Evolutionary conservation across 2,797 vertebrate genomes (phyloP).

Genomic region (Salarias fasciatus): DNA sequence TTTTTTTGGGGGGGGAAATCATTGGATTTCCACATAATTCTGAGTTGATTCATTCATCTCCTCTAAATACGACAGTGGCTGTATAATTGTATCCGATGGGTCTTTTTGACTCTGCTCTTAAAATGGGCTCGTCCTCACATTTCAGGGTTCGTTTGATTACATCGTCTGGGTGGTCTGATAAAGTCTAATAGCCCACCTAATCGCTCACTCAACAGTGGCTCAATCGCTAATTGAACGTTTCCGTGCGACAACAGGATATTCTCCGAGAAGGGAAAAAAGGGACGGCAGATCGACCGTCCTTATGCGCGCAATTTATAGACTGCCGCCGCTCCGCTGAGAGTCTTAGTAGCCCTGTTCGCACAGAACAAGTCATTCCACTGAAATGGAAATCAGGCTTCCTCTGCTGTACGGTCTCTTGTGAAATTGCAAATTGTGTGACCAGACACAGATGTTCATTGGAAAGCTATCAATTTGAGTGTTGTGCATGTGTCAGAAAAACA

Average conservation of each 20-base stretch:
- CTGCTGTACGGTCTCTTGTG: conserved; percentile 7
- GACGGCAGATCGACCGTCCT: not conserved
- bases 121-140: conserved; percentile 42
- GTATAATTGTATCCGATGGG: conserved; percentile 23
- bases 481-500: conserved; percentile 45
- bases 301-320: conserved; percentile 27
- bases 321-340: conserved; percentile 33
- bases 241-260: conserved; percentile 24
- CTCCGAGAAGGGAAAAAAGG: conserved; percentile 18
- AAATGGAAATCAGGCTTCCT: conserved; percentile 52
- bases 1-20: conserved; percentile 10
- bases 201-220: conserved; percentile 45
- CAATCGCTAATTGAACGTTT: conserved; percentile 41
- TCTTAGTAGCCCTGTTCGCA: conserved; percentile 26
- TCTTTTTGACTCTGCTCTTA: conserved; percentile 40
- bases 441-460: conserved; percentile 47
- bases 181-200: conserved; percentile 67
- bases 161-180: conserved; percentile 56
- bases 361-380: conserved; percentile 35
- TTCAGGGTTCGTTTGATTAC: conserved; percentile 34
- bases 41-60: conserved; percentile 16
- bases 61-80: conserved; percentile 10
- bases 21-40: not conserved
- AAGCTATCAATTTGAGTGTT: conserved; percentile 57
- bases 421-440: conserved; percentile 32